A percentile compares a stretch with the other conserved stretches of the same genome.
Conservation (phyloP, 2,797 vertebrate species). For the Denticeps clupeoides region DNA sequence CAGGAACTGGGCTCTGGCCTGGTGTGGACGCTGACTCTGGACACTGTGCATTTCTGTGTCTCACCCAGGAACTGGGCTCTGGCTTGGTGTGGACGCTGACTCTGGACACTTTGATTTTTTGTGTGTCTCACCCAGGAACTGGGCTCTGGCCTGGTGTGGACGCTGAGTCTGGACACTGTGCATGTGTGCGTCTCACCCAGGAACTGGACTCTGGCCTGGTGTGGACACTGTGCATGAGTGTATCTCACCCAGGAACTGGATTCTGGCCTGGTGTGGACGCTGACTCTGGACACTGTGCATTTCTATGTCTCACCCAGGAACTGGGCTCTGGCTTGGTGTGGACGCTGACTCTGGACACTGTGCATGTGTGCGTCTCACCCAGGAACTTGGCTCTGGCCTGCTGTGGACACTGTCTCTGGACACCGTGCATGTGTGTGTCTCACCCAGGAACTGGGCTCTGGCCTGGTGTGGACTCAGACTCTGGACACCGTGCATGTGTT, state of each 20-base stretch:
- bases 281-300: background rate
- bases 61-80: too few relatives aligned
- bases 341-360: background rate
- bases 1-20: background rate
- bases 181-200: background rate
- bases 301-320: conserved; percentile 2
- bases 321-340: background rate
- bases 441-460: conserved; percentile 88
- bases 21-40: too few relatives aligned
- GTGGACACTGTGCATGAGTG: too few relatives aligned
- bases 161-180: conserved; percentile 65
- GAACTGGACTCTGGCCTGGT: too few relatives aligned
- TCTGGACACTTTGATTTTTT: background rate
- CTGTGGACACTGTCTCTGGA: conserved; percentile 77
- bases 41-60: background rate
- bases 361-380: conserved; percentile 49
- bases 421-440: conserved; percentile 39
- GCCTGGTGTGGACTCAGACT: conserved; percentile 83
- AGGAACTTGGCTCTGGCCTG: conserved; percentile 90
- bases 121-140: conserved; percentile 79
- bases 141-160: conserved; percentile 83
- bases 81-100: background rate
- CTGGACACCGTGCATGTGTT: conserved; percentile 80
- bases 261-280: too few relatives aligned
- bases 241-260: too few relatives aligned